phyloP scores from a whole-genome alignment of 2,797 vertebrate species.

The Coluber constrictor region DNA sequence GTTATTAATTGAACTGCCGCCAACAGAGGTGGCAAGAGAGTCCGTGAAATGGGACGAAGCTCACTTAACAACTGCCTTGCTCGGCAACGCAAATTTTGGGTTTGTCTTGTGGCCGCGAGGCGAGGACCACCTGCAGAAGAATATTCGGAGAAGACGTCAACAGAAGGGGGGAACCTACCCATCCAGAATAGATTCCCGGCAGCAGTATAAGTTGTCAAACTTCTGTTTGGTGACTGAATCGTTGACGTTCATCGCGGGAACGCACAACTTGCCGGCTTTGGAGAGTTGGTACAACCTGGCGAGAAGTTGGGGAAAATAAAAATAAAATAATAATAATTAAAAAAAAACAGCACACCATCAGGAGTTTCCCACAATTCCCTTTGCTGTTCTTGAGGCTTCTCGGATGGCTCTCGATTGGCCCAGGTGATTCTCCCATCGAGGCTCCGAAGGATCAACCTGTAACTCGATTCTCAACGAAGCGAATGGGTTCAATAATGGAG shows the following conservation, averaged over 20 bases:
- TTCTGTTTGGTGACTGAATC: conserved; percentile 97
- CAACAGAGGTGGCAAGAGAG: too few species aligned
- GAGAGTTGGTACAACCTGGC: conserved; percentile 90
- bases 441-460: not conserved
- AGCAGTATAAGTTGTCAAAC: conserved; percentile 97
- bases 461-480: not conserved
- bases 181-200: conserved; percentile 93
- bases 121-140: too few species aligned
- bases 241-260: conserved; percentile 97
- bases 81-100: too few species aligned
- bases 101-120: too few species aligned
- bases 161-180: conserved; percentile 71
- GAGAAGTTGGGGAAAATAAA: not conserved
- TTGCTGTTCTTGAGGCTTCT: rapidly evolving
- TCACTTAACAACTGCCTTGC: too few species aligned
- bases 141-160: not conserved
- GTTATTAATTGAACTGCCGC: too few species aligned
- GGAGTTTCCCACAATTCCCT: not conserved
- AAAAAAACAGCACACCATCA: too few species aligned
- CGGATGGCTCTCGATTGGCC: not conserved
- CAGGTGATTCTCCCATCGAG: not conserved
- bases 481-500: too few species aligned
- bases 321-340: too few species aligned
- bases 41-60: too few species aligned
- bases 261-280: conserved; percentile 93